phyloP scores from a whole-genome alignment of 2,797 vertebrate genomes.

The Siniperca undulata region DNA sequence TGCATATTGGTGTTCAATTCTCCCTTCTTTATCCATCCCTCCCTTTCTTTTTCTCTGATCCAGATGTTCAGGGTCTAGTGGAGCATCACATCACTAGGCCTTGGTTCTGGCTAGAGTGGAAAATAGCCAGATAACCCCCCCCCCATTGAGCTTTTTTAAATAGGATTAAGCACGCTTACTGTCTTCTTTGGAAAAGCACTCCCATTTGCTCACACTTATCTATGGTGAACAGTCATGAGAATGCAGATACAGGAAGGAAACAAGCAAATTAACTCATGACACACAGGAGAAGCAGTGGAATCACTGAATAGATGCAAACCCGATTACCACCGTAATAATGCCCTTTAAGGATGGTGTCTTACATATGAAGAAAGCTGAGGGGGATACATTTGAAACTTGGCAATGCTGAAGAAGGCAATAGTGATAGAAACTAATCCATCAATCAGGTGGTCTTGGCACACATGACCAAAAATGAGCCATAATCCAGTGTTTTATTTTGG shows the following conservation, averaged over 20 bases:
- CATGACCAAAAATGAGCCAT: slow-evolving; percentile 16
- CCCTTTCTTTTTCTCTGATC: slow-evolving; percentile 33
- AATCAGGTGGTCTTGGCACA: slow-evolving; percentile 46
- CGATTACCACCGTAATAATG: slow-evolving; percentile 72
- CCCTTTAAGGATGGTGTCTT: slow-evolving; percentile 54
- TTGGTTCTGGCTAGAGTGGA: slow-evolving; percentile 63
- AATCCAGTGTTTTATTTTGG: slow-evolving; percentile 32
- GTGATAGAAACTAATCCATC: slow-evolving; percentile 27
- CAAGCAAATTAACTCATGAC: slow-evolving; percentile 75
- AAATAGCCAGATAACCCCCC: slow-evolving; percentile 61
- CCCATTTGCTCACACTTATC: slow-evolving; percentile 81
- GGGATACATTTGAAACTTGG: slow-evolving; percentile 48
- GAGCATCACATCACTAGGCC: slow-evolving; percentile 52
- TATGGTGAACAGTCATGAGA: slow-evolving; percentile 72
- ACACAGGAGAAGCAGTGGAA: slow-evolving; percentile 57
- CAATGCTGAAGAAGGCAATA: slow-evolving; percentile 29
- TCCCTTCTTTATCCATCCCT: slow-evolving; percentile 6
- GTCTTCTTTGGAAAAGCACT: slow-evolving; percentile 73
- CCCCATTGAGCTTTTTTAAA: slow-evolving; percentile 72
- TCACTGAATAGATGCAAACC: slow-evolving; percentile 77
- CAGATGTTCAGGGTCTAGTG: slow-evolving; percentile 64
- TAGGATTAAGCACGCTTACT: slow-evolving; percentile 78
- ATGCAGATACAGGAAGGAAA: slow-evolving; percentile 71
- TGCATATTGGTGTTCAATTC: slow-evolving; percentile 19
- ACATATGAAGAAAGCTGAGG: slow-evolving; percentile 38